Evolutionary conservation across 2,888 invertebrate genomes (phyloP), one percentile per base, ranked within the genome.

Genomic region (Epistrophella euchroma): DNA sequence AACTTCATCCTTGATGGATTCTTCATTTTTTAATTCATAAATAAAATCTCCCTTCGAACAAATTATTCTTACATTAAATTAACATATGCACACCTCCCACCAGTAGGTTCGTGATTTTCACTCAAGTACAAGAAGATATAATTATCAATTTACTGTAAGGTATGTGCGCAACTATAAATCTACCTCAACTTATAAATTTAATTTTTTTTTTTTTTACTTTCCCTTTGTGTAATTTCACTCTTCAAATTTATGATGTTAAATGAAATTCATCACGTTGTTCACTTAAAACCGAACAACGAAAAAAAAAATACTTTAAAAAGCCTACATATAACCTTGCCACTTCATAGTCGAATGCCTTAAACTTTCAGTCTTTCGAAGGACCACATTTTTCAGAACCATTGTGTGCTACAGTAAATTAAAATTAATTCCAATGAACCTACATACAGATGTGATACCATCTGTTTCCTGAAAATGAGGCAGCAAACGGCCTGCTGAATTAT

Each of bases 381-480:
- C 32, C 35, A 55, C 35, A 35, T n/a, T 56, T 52, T 32, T 45
- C n/a, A 28, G 60, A 37, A 28, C 28, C 56, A 64, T 60, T 60
- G 19, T 40, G 22, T 37, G 37, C 37, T 15, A n/a, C 15, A 40
- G 78, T 79, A 78, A 74, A 84, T 78, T 78, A 79, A 84, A 79
- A 64, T 58, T 58, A 70, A 75, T 84, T 74, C 74, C 58, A 83
- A 83, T 74, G 70, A 83, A 74, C 52, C 73, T 37, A 25, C 50
- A 71, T 64, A 28, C 68, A 60, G 64, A 71, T 77, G 68, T 17
- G 32, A 13, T 56, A 71, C 70, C 73, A 84, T 83, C 73, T 83
- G 83, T 62, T 68, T 50, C 45, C 19, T 6, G 28, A 5, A 55
- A 68, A 60, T 58, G 19, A 40, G 15, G n/a, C 60, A 25, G 19